Base-by-base conservation (phyloP, 2,888 invertebrate species). In the Thera obeliscata region DNA sequence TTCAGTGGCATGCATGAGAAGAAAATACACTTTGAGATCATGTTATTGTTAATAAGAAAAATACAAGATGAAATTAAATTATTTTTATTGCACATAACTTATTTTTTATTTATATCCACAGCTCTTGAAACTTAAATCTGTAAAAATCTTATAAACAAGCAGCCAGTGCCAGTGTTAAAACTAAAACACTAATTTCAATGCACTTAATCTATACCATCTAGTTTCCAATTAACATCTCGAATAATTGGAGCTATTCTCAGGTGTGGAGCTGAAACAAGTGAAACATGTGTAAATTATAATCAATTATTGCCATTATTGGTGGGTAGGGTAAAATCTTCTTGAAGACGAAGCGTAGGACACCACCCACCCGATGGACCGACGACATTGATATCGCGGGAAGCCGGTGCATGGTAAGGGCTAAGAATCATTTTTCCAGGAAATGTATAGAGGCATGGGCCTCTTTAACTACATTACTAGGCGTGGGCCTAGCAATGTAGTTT, bases 241-340 rank as follows among this genome's bases (percentile, higher is more conserved):
- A 94, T 84, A 48, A 94, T 90, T 36, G 96, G 96, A 64, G 96
- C 94, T 81, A 94, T 94, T 76, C 95, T 90, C 73, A 95, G 85
- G 71, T 94, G 91, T 9, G 95, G 94, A 79, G 95, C 96, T 96
- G 91, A 74, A 94, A 94, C 22, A 74, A 67, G 41, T 41, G 41
- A 41, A 41, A 41, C 41, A 41, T 41, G 7, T 7, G 7, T 22
- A 22, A 22, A 22, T 22, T 22, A 22, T 22, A 22, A 22, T 22
- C 22, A 22, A 22, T 22, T 22, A 22, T 22, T 22, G 22, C 22
- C 0, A 22, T 22, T 22, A 22, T 22, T 22, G 22, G 22, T 22
- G 22, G 22, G 22, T 22, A 22, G 22, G 22, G 22, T 22, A 22
- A 22, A 22, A 22, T 22, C 22, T 22, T 22, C 22, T 22, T 22